Percentiles rank a stretch among this genome's conserved stretches.
phyloP scores from a whole-genome alignment of 2,113 vertebrate genomes.

The Pteruthius melanotis region DNA sequence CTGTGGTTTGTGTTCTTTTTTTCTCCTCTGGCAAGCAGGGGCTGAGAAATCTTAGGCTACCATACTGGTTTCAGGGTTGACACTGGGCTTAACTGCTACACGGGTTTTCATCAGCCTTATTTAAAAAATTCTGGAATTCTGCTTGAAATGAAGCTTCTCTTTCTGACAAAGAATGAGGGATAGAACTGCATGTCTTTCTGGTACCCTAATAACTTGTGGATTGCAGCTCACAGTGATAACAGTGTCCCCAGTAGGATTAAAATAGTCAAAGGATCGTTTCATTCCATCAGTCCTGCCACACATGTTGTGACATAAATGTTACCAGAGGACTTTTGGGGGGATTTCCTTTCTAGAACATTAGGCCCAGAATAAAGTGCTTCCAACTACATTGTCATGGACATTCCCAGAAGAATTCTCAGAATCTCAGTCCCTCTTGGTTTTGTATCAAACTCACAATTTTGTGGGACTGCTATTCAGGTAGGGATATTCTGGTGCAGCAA shows the following conservation, averaged over 20 bases:
- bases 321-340: neutral
- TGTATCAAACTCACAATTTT: neutral
- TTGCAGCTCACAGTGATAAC: neutral
- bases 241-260: neutral
- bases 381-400: neutral
- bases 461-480: neutral
- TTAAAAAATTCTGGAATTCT: neutral
- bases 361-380: neutral
- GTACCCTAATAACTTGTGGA: neutral
- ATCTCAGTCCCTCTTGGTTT: neutral
- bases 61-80: neutral
- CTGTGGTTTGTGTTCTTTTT: neutral
- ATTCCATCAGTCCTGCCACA: neutral
- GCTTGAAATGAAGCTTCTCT: neutral
- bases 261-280: neutral
- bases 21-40: neutral
- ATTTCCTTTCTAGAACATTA: neutral
- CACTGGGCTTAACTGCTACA: neutral
- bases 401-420: neutral
- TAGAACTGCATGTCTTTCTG: neutral
- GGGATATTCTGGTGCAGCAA: neutral
- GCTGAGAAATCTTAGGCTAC: neutral
- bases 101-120: neutral
- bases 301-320: neutral
- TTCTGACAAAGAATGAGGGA: neutral